Evolutionary conservation across 2,888 invertebrate genomes (phyloP), one percentile per base, ranked within the genome.

Genomic region (Epicampocera succincta): DNA sequence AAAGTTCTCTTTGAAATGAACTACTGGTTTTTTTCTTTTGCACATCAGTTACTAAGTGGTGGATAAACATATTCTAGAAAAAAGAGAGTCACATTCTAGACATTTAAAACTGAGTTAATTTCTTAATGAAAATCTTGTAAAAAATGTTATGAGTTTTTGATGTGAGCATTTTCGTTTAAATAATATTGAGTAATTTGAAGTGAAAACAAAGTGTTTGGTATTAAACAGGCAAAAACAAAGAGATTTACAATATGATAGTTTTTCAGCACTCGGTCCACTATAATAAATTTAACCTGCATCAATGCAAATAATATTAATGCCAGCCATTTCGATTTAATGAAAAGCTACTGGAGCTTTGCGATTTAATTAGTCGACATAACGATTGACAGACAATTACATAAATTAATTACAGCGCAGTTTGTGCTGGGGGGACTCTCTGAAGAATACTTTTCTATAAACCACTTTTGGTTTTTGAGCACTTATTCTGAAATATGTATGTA

Each of bases 231-330:
- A 19, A 25, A 1, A 60, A 15, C 9, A 46, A 68, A 42, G 61
- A 61, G 1, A 33, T 8, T 9, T 1, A 33, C 33, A 33, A 9
- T 6, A 8, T 8, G 8, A 33, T 25, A 3, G 25, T 25, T 25
- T 25, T 25, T 2, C 25, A 33, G 8, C 8, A 33, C 9, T 5
- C 9, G 8, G 9, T 33, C 33, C 68, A 5, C n/a, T 21, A 72
- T 44, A 66, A 40, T 11, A 48, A 50, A 56, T 60, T 11, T 29
- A 81, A 81, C 77, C 81, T 81, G 81, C 81, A 77, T 69, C 81
- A 81, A 77, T 73, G 46, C 40, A 65, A 81, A 77, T 65, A 46
- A 38, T 77, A 77, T 81, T 81, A 73, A 56, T 73, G 52, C 56
- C n/a, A 71, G 46, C 63, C 15, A 71, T 25, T 72, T n/a, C 42